Conservation (phyloP, 2,113 vertebrate species). For the Dicrurus megarhynchus region DNA sequence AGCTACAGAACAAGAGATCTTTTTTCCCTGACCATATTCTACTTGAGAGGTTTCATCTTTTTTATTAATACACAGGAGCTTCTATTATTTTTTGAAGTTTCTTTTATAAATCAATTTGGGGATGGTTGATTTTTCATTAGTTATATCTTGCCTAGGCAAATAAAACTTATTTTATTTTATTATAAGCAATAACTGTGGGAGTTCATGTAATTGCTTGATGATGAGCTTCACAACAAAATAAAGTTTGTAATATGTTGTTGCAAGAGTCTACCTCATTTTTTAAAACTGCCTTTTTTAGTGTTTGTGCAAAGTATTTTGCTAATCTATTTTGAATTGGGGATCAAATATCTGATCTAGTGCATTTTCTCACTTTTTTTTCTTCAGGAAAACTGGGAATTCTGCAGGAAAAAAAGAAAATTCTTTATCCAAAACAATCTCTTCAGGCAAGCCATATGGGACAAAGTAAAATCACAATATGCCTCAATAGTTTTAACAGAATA, state of each 20-base stretch:
- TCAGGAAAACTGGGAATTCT: neutral
- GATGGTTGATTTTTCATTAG: neutral
- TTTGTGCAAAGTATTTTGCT: neutral
- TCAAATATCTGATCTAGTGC: neutral
- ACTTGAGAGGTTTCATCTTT: rapidly evolving
- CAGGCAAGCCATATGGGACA: neutral
- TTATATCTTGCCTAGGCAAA: neutral
- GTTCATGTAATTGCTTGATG: neutral
- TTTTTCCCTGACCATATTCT: neutral
- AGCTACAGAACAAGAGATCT: neutral
- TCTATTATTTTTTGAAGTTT: neutral
- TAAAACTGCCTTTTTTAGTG: neutral
- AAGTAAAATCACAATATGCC: neutral
- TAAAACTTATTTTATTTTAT: neutral
- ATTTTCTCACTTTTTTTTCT: neutral
- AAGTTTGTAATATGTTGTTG: neutral
- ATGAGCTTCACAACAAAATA: neutral
- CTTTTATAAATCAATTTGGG: neutral
- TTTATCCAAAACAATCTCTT: neutral
- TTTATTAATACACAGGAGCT: neutral
- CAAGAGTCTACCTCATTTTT: neutral
- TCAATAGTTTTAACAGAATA: neutral
- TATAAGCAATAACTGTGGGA: neutral
- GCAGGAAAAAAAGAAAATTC: neutral
- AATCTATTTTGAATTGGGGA: neutral